Evolutionary conservation across 2,888 invertebrate genomes (phyloP), one percentile per base, ranked within the genome.

Genomic region (Euplexia lucipara): DNA sequence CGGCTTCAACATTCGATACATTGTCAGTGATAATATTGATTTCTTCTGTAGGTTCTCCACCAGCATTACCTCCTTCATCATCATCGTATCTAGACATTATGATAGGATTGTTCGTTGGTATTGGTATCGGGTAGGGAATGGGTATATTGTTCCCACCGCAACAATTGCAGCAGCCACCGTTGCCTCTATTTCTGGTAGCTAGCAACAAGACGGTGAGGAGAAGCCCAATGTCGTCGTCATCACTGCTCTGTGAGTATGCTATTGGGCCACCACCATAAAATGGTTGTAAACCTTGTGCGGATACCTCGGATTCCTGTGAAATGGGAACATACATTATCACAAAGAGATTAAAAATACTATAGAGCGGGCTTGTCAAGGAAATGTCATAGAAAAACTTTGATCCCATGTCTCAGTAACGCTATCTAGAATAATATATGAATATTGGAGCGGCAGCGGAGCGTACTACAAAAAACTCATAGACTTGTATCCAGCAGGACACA

Each of bases 101-200:
- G n/a, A 91, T 75, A 0, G 90, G 84, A 51, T 83, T 89, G 56
- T 88, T 90, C 0, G 85, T 90, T 0, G 91, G 90, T 18, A 91
- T 77, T 0, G 91, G 87, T 62, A 92, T 89, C 0, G 92, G 92
- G 52, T 85, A 91, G 0, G 92, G 92, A 37, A 92, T 82, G 0
- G 90, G 91, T 10, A 91, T 83, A 22, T 78, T 88, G 47, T 75
- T 75, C 18, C 78, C 79, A 9, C 84, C 70, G 52, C 86, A 85
- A 60, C 86, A 86, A 30, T 89, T 83, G 32, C 85, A 79, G 18
- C 83, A 67, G 12, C 82, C 78, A 5, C 72, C 49, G 3, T 83
- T 79, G 48, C 85, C 83, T 37, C 80, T 82, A 59, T 86, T 88
- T 45, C 84, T 87, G 2, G 84, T 70, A 8, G 91, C 88, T 48